Evolutionary conservation across 1,140 invertebrate genomes (phyloP).

Genomic region (Drosophila trapezifrons): DNA sequence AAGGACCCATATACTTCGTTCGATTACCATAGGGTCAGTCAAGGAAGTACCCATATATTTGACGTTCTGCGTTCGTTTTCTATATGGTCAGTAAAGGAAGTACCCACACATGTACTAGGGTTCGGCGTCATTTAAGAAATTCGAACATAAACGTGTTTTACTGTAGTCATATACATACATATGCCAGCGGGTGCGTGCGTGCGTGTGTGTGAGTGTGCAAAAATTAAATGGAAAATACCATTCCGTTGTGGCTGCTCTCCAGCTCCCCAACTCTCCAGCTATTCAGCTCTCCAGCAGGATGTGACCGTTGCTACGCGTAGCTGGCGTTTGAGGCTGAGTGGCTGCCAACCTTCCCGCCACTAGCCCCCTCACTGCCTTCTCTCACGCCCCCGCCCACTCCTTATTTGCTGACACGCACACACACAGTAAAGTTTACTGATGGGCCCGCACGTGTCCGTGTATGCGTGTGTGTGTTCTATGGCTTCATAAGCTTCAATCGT

Average conservation of each 20-base stretch:
- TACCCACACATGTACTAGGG: no score
- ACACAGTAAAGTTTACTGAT: constrained; percentile 25
- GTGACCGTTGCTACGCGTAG: constrained; percentile 57
- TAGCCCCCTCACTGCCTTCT: neutral
- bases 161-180: constrained; percentile 31
- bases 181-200: constrained; percentile 28
- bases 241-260: constrained; percentile 40
- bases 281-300: constrained; percentile 57
- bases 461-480: constrained; percentile 37
- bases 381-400: constrained; percentile 7
- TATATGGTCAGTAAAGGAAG: no score
- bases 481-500: constrained; percentile 54
- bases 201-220: constrained; percentile 56
- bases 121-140: no score
- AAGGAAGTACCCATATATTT: no score
- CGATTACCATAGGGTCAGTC: no score
- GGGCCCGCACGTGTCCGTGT: constrained; percentile 22
- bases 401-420: constrained; percentile 30
- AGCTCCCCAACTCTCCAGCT: constrained; percentile 24
- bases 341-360: constrained; percentile 24
- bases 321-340: constrained; percentile 51
- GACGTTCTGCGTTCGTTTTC: no score
- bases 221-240: constrained; percentile 78
- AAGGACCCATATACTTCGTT: no score
- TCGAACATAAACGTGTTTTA: neutral